Evolutionary conservation across 2,888 invertebrate genomes (phyloP).

Genomic region (Amblyjoppa fuscipennis): DNA sequence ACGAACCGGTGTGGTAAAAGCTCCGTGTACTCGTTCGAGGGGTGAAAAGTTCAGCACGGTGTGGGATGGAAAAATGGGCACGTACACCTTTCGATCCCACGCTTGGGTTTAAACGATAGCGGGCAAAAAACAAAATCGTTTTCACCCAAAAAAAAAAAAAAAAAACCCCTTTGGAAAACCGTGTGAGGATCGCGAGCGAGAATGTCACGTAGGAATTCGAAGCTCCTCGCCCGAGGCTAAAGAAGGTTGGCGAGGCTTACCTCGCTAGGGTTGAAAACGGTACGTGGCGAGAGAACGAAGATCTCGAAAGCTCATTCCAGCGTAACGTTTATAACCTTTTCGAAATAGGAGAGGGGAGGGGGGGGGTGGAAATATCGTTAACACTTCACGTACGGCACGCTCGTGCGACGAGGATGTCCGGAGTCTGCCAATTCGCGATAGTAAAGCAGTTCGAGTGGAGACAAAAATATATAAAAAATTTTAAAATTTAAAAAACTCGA

Average conservation of each 20-base stretch:
- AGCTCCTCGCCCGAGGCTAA: conserved; percentile 32
- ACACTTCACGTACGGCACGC: background rate
- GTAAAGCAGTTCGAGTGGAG: background rate
- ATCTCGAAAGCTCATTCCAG: conserved; percentile 30
- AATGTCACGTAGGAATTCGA: conserved; percentile 57
- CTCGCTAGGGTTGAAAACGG: background rate
- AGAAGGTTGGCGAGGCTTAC: conserved; percentile 19
- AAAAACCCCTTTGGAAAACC: conserved; percentile 27
- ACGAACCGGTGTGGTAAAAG: conserved; percentile 13
- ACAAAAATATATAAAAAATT: conserved; percentile 4
- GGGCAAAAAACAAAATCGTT: conserved; percentile 33
- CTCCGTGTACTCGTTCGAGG: background rate
- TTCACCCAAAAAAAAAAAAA: conserved; percentile 6
- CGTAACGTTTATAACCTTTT: conserved; percentile 13
- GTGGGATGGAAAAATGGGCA: conserved; percentile 17
- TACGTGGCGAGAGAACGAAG: conserved; percentile 61
- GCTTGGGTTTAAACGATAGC: conserved; percentile 43
- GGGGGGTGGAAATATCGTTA: background rate
- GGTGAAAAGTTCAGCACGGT: conserved; percentile 27
- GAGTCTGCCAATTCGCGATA: background rate
- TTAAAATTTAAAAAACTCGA: background rate
- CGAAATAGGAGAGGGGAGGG: background rate
- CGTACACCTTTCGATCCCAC: conserved; percentile 34
- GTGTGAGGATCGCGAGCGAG: background rate
- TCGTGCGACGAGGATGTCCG: background rate